Evolutionary conservation across 2,888 invertebrate species (phyloP).

Genomic region (Frankliniella fusca): DNA sequence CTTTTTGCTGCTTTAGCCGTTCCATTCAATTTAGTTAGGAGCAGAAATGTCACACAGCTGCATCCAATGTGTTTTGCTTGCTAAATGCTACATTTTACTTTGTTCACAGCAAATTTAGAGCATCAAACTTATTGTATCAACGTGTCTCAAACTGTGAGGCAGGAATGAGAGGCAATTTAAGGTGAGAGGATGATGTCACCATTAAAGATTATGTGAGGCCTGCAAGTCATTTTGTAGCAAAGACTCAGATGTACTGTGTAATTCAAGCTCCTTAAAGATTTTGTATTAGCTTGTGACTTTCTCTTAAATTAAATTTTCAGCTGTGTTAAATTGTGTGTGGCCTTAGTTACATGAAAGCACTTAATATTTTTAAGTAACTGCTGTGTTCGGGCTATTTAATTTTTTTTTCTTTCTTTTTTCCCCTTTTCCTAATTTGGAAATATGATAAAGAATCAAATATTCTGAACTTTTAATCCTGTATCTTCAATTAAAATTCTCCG

Average conservation of each 20-base stretch:
- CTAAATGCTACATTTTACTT: conserved; percentile 43
- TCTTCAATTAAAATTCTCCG: too few relatives aligned
- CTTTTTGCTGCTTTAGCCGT: neutral
- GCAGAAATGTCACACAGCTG: neutral
- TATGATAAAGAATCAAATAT: too few relatives aligned
- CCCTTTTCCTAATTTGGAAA: too few relatives aligned
- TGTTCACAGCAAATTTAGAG: conserved; percentile 54
- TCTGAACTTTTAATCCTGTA: too few relatives aligned
- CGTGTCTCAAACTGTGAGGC: conserved; percentile 58
- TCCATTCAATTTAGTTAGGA: conserved; percentile 3
- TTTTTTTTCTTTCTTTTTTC: too few relatives aligned
- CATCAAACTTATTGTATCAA: conserved; percentile 54
- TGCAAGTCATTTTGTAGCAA: neutral
- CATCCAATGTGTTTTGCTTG: conserved; percentile 23
- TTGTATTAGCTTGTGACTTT: neutral
- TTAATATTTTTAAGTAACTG: neutral
- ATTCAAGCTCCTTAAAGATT: neutral
- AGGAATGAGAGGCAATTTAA: conserved; percentile 53
- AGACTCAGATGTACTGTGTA: neutral
- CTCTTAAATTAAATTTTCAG: neutral
- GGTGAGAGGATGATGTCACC: conserved; percentile 49
- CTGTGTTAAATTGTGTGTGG: too few relatives aligned
- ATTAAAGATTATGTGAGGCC: neutral
- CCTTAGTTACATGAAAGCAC: neutral
- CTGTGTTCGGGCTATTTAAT: too few relatives aligned